A percentile compares a stretch with the other conserved stretches of the same genome.
These are phyloP conservation scores for Colinus virginianus DNA, from an alignment of 2,113 vertebrate genomes.

Conservation along the genomic window DNA sequence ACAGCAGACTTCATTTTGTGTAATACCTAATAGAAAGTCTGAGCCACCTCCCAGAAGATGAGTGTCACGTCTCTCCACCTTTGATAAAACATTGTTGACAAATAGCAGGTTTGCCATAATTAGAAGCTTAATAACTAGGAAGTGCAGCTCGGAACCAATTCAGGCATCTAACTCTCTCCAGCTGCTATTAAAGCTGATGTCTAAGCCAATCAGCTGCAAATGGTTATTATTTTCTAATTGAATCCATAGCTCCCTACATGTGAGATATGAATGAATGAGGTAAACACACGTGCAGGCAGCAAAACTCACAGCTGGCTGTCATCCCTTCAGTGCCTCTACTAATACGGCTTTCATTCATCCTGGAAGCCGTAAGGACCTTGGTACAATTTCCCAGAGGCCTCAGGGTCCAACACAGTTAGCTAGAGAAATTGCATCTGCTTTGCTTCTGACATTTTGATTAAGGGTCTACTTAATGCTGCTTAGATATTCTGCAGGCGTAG, in stretches of 20 bases:
- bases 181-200: constrained; percentile 71
- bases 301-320: neutral
- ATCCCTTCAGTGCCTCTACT: neutral
- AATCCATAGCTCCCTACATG: constrained; percentile 56
- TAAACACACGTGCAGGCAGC: constrained; percentile 58
- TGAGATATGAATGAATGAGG: constrained; percentile 56
- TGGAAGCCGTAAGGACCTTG: neutral
- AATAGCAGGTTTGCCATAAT: constrained; percentile 67
- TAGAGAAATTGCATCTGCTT: neutral
- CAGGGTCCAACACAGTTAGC: neutral
- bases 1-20: constrained; percentile 6
- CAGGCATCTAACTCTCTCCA: constrained; percentile 63
- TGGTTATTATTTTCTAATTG: constrained; percentile 68
- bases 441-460: constrained; percentile 2
- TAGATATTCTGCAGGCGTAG: neutral
- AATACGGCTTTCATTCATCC: neutral
- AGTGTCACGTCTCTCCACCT: constrained; percentile 62
- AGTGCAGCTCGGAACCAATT: constrained; percentile 55
- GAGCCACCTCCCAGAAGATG: constrained; percentile 47
- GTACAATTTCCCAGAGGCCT: neutral
- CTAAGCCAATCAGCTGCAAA: constrained; percentile 67
- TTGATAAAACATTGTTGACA: constrained; percentile 70
- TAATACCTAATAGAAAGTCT: constrained; percentile 70
- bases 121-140: constrained; percentile 66
- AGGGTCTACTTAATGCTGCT: neutral